These are phyloP conservation scores for Conops quadrifasciatus DNA, from an alignment of 2,888 invertebrate species.

Conservation along the genomic window DNA sequence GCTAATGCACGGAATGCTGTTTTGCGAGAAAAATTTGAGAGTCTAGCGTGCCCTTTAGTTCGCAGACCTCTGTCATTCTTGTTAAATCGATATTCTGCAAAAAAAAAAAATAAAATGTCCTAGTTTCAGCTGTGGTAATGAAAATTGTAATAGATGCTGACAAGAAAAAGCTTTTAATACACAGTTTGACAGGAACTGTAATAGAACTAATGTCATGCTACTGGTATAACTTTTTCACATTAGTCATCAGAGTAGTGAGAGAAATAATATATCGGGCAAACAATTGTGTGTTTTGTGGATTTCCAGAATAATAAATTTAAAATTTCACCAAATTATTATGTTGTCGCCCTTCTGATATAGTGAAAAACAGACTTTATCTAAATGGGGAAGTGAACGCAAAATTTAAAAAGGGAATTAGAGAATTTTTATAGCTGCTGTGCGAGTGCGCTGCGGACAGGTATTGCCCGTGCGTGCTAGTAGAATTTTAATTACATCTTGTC, in stretches of 20 bases:
- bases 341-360: not conserved
- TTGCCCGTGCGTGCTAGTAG: slow-evolving; percentile 25
- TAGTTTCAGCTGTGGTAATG: slow-evolving; percentile 16
- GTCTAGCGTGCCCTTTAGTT: too few species aligned
- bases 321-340: too few species aligned
- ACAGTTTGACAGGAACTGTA: slow-evolving; percentile 10
- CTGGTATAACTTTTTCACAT: slow-evolving; percentile 24
- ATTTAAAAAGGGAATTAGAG: slow-evolving; percentile 2
- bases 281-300: slow-evolving; percentile 15
- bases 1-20: too few species aligned
- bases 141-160: slow-evolving; percentile 25
- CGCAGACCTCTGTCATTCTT: too few species aligned
- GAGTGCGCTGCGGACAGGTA: slow-evolving; percentile 30
- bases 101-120: slow-evolving; percentile 18
- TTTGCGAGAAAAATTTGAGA: too few species aligned
- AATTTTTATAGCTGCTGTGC: slow-evolving; percentile 28
- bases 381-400: slow-evolving; percentile 10
- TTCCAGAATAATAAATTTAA: not conserved
- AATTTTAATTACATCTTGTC: slow-evolving; percentile 34
- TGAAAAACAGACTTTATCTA: slow-evolving; percentile 8
- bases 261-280: not conserved
- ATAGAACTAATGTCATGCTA: slow-evolving; percentile 2
- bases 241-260: slow-evolving; percentile 23
- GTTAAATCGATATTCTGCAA: too few species aligned
- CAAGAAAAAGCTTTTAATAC: not conserved